A percentile compares a stretch with the other conserved stretches of the same genome.
phyloP scores from a whole-genome alignment of 2,113 vertebrate genomes.

The Hyperopisus bebe region DNA sequence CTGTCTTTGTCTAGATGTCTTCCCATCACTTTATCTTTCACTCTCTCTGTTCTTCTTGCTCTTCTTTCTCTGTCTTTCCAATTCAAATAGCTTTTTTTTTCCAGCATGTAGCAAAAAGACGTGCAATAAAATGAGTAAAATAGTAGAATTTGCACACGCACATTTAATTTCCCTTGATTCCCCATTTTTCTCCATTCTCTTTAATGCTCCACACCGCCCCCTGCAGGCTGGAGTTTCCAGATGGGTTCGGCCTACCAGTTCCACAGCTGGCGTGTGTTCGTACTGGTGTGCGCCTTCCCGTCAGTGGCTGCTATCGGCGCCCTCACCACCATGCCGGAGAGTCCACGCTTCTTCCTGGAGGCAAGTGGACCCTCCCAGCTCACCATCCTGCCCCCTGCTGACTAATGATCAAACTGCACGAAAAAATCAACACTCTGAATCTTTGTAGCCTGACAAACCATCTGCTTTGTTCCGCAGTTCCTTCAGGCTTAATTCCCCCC shows the following conservation, averaged over 20 bases:
- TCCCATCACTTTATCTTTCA: not conserved
- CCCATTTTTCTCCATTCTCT: slow-evolving; percentile 13
- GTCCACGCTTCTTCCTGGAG: slow-evolving; percentile 91
- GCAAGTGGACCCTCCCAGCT: slow-evolving; percentile 54
- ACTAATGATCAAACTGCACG: not conserved
- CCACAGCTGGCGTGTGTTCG: slow-evolving; percentile 93
- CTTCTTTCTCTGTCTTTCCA: not conserved
- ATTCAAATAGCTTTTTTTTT: not conserved
- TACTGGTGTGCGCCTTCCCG: slow-evolving; percentile 83
- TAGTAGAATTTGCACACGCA: not conserved
- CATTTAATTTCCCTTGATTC: not conserved
- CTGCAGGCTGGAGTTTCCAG: slow-evolving; percentile 88
- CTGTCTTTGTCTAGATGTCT: not conserved
- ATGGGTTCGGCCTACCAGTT: slow-evolving; percentile 86
- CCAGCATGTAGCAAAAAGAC: not conserved
- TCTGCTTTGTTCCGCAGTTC: not conserved
- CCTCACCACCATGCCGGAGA: slow-evolving; percentile 90
- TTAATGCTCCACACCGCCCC: not conserved
- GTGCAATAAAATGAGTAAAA: not conserved
- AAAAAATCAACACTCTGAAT: not conserved
- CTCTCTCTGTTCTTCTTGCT: not conserved
- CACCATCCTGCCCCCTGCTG: not conserved
- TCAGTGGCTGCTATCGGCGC: slow-evolving; percentile 76
- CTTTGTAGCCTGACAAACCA: not conserved
- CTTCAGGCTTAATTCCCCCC: not conserved